Conservation (phyloP, 2,797 vertebrate species). For the Paguma larvata region DNA sequence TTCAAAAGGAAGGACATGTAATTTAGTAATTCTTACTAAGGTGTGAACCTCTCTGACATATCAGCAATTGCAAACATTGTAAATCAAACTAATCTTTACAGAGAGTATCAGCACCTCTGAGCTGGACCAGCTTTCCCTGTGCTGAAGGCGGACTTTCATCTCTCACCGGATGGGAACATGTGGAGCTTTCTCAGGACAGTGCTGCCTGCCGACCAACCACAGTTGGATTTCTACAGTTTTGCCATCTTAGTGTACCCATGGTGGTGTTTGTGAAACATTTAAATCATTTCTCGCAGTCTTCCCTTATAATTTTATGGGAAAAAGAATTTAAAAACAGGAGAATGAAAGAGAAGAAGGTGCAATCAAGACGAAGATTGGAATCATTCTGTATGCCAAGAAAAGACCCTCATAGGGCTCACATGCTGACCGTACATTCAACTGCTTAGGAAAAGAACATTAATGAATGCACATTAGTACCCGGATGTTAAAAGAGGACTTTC, state of each 20-base stretch:
- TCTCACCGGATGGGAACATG: neutral
- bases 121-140: neutral
- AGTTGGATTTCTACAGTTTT: slow-evolving; percentile 11
- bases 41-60: neutral
- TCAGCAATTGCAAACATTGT: neutral
- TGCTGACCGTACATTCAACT: neutral
- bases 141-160: neutral
- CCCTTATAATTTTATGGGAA: slow-evolving; percentile 12
- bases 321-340: slow-evolving; percentile 1
- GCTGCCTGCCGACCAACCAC: neutral
- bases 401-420: neutral
- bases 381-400: neutral
- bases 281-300: neutral
- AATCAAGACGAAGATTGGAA: neutral
- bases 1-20: neutral
- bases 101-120: neutral
- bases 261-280: slow-evolving; percentile 28
- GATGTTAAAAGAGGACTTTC: neutral
- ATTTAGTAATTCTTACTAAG: neutral
- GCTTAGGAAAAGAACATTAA: neutral
- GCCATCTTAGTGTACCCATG: neutral
- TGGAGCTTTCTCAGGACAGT: neutral
- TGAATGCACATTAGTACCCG: neutral
- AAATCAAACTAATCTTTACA: slow-evolving; percentile 26
- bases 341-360: slow-evolving; percentile 27